A percentile compares a stretch with the other conserved stretches of the same genome.
phyloP scores from a whole-genome alignment of 2,888 invertebrate genomes.

The Acronicta alni region DNA sequence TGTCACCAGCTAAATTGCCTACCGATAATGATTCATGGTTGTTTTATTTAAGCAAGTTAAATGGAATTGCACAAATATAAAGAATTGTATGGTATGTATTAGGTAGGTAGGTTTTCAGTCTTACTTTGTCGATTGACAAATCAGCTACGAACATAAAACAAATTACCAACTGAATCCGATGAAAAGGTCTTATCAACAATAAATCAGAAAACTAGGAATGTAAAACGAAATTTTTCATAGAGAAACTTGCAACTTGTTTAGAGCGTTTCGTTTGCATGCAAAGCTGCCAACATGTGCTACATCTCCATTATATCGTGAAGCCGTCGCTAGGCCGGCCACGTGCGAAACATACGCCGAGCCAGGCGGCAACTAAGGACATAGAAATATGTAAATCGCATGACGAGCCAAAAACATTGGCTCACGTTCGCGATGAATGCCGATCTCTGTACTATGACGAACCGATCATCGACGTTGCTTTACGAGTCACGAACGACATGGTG shows the following conservation, averaged over 20 bases:
- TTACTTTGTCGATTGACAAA: too few species aligned
- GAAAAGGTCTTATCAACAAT: background rate
- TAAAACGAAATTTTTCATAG: conserved; percentile 45
- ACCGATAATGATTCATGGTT: background rate
- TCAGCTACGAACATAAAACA: background rate
- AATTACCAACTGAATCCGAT: too few species aligned
- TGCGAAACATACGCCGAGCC: conserved; percentile 68
- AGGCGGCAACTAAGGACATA: conserved; percentile 59
- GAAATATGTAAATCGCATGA: conserved; percentile 78
- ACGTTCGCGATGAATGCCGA: conserved; percentile 70
- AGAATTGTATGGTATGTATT: background rate
- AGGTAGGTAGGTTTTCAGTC: too few species aligned
- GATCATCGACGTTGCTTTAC: conserved; percentile 57
- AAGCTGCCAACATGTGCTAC: conserved; percentile 68
- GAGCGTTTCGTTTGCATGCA: conserved; percentile 61
- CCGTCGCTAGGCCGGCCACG: conserved; percentile 71
- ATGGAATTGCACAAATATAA: background rate
- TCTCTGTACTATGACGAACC: conserved; percentile 68
- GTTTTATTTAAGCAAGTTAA: too few species aligned
- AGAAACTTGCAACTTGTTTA: conserved; percentile 55
- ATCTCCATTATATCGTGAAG: conserved; percentile 66
- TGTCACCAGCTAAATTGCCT: conserved; percentile 9
- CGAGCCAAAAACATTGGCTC: conserved; percentile 74
- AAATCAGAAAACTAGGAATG: conserved; percentile 31
- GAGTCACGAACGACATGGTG: conserved; percentile 61